Base-by-base conservation (phyloP, 2,113 vertebrate species). In the Pontoporia blainvillei region DNA sequence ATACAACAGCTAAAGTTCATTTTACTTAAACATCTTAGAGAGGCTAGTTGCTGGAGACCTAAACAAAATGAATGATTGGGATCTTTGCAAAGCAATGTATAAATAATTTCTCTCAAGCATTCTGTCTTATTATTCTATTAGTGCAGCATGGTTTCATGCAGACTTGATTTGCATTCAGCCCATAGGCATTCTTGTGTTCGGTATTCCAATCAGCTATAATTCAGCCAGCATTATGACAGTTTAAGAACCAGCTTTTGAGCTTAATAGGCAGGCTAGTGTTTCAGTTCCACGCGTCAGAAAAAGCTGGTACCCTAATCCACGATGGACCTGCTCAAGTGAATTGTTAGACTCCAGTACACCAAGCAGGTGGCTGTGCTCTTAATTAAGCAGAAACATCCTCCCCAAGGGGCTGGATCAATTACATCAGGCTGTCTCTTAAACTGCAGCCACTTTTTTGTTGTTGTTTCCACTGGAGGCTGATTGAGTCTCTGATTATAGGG, bases 361-460 rank as follows among this genome's bases (percentile, higher is more conserved):
- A 78, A 72, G 31, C 86, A 98, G 96, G 97, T 84, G 85, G 52
- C 82, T 96, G 6, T 62, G 79, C 36, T 97, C 95, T 97, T 96
- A 89, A 96, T 95, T 96, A 96, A 96, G 91, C 84, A 95, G 97
- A 62, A 91, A 71, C 87, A 94, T 52, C 72, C 92, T 97, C 90
- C 83, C 92, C 31, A 13, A 66, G 73, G 94, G 93, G 20, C 4
- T 62, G 73, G 72, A 97, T 96, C 96, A 94, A 78, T 96, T 95
- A 95, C 78, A 93, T 94, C 75, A 97, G 86, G 69, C 81, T 96
- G 67, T 87, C 84, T 86, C 87, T 96, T 39, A 69, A 91, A 82
- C 25, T 52, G n/a, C 7, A 25, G 54, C 39, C 49, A 20, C 64
- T 90, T 29, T 13, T 31, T 23, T 81, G 52, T 7, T 34, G 12